Percentiles rank a stretch among this genome's conserved stretches.
Evolutionary conservation across 2,113 vertebrate genomes (phyloP).

Genomic region (Anguilla rostrata): DNA sequence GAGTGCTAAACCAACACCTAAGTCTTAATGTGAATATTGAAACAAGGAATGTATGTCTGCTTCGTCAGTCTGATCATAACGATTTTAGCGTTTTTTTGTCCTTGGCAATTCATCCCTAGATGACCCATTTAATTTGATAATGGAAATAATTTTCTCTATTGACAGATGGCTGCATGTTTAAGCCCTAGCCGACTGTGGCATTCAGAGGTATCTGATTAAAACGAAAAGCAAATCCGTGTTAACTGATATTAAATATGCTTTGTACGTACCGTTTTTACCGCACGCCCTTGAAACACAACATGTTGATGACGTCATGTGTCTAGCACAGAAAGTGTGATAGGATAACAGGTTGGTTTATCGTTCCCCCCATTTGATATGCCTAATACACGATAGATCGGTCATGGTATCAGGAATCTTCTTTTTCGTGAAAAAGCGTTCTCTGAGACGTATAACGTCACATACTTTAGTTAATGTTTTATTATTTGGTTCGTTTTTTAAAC

Average conservation of each 20-base stretch:
- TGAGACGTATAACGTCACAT: background rate
- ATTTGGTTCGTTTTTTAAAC: background rate
- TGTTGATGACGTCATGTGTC: background rate
- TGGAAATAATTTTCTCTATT: background rate
- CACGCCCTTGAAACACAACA: background rate
- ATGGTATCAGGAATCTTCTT: background rate
- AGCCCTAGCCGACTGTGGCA: background rate
- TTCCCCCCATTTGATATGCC: background rate
- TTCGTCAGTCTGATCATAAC: no score
- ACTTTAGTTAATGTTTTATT: background rate
- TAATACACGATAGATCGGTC: background rate
- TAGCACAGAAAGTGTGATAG: background rate
- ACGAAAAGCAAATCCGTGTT: background rate
- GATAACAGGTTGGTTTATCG: background rate
- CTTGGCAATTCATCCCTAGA: background rate
- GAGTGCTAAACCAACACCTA: no score
- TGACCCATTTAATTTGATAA: background rate
- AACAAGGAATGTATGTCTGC: no score
- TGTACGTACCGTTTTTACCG: background rate
- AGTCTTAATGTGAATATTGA: no score
- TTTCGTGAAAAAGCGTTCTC: no score
- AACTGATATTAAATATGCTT: background rate
- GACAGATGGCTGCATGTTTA: background rate
- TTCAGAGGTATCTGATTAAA: background rate
- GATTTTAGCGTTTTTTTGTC: background rate